Evolutionary conservation across 2,888 invertebrate genomes (phyloP), one percentile per base, ranked within the genome.

Genomic region (Scrobipalpa atriplicella): DNA sequence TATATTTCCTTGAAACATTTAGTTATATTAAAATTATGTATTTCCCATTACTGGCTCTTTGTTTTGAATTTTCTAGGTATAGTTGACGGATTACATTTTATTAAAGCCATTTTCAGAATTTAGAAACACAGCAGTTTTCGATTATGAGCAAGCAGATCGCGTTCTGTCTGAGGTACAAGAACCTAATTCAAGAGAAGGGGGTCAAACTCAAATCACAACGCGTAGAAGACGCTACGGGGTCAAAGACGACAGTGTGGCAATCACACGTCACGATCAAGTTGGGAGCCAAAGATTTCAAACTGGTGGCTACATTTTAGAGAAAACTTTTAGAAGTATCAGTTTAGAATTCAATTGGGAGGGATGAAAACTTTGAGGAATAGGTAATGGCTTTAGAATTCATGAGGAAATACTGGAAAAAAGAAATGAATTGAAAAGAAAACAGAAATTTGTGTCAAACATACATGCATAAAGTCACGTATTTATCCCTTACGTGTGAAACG

Each of bases 161-260:
- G 47, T 47, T 66, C 67, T 67, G 65, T 66, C 67, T 67, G 56
- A 68, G 71, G 62, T 65, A 65, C 65, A 62, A 65, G 62, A 65
- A 62, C 56, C 73, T 70, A 70, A 68, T 71, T 65, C 67, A 56
- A 74, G 67, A 69, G 66, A 82, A 79, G 75, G 80, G 73, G 81
- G 82, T 77, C 82, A 79, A 72, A 58, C 52, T 77, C 82, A 78
- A 72, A 75, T 71, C 69, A 70, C 74, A 73, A 77, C 77, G 78
- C 78, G 77, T 73, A 77, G 70, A 77, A 73, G 76, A 77, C 73
- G 76, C 76, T 67, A 69, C 74, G 74, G 75, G 82, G 81, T 83
- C 83, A 81, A 78, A 82, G 75, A 75, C 76, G 78, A 69, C 72
- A 70, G 70, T 73, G 78, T 77, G 73, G 78, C 77, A 82, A 81